These are phyloP conservation scores for Pseudanteris insignis DNA, from an alignment of 2,888 invertebrate species.

Conservation along the genomic window DNA sequence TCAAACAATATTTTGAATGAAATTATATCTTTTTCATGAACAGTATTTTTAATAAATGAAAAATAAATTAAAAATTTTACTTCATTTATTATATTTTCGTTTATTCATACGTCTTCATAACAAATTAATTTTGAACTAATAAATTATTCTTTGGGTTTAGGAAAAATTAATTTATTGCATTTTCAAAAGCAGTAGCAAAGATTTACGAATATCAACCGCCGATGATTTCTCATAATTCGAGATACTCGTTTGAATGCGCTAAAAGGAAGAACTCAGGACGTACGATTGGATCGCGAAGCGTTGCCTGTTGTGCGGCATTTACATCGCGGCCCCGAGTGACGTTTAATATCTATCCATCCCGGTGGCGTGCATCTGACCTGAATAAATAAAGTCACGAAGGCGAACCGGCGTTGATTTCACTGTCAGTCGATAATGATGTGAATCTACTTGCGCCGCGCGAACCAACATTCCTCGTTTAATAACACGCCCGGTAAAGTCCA, in stretches of 20 bases:
- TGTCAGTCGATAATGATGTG: constrained; percentile 49
- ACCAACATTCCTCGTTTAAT: constrained; percentile 7
- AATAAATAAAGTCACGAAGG: constrained; percentile 31
- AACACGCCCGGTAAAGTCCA: constrained; percentile 19
- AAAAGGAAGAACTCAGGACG: constrained; percentile 17
- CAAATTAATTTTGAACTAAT: too few relatives aligned
- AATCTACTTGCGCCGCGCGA: constrained; percentile 22
- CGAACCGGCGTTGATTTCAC: constrained; percentile 45
- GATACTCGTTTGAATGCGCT: background rate
- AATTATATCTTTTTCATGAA: too few relatives aligned
- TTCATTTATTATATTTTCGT: too few relatives aligned
- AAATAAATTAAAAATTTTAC: too few relatives aligned
- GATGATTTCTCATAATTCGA: background rate
- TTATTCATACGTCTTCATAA: too few relatives aligned
- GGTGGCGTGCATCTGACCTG: constrained; percentile 20
- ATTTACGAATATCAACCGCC: too few relatives aligned
- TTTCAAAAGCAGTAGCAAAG: too few relatives aligned
- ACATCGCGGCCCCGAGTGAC: constrained; percentile 16
- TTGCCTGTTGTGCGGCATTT: constrained; percentile 14
- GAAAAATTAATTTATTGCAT: too few relatives aligned
- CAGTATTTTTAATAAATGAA: too few relatives aligned
- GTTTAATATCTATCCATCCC: constrained; percentile 22
- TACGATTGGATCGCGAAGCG: constrained; percentile 27
- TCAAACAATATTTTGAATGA: too few relatives aligned
- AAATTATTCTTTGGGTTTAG: background rate